A percentile compares a stretch with the other conserved stretches of the same genome.
Evolutionary conservation across 1,140 invertebrate genomes (phyloP).

Genomic region (Saccostrea cuccullata): DNA sequence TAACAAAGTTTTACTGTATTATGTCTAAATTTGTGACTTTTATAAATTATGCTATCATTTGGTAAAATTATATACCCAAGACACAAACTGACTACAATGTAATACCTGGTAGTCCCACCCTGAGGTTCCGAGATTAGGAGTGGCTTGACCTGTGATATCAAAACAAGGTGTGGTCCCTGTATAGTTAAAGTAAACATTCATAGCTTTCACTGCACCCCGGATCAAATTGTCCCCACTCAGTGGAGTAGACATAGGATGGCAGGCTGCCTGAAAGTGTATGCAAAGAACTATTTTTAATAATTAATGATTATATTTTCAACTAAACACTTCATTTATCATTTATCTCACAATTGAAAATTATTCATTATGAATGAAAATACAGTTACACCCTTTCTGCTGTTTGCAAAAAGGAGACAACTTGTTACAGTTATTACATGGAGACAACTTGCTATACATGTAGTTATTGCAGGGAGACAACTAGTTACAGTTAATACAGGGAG

Average conservation of each 20-base stretch:
- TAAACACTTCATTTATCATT: background rate
- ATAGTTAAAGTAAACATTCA: conserved; percentile 90
- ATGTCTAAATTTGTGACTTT: too few relatives aligned
- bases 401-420: too few relatives aligned
- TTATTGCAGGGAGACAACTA: too few relatives aligned
- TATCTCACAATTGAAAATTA: background rate
- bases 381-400: background rate
- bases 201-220: conserved; percentile 83
- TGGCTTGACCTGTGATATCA: conserved; percentile 59
- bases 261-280: conserved; percentile 79
- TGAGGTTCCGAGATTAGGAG: conserved; percentile 81
- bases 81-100: background rate
- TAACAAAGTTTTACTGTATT: too few relatives aligned
- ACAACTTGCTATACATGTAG: too few relatives aligned
- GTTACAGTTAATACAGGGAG: too few relatives aligned
- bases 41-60: too few relatives aligned
- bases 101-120: conserved; percentile 89
- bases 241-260: conserved; percentile 79
- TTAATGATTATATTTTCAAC: background rate
- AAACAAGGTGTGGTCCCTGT: conserved; percentile 81
- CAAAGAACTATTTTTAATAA: background rate
- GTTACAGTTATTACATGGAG: too few relatives aligned
- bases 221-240: conserved; percentile 81
- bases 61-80: too few relatives aligned
- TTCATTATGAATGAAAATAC: background rate